Base-by-base conservation (phyloP, 2,113 vertebrate species). In the Odontesthes bonariensis region DNA sequence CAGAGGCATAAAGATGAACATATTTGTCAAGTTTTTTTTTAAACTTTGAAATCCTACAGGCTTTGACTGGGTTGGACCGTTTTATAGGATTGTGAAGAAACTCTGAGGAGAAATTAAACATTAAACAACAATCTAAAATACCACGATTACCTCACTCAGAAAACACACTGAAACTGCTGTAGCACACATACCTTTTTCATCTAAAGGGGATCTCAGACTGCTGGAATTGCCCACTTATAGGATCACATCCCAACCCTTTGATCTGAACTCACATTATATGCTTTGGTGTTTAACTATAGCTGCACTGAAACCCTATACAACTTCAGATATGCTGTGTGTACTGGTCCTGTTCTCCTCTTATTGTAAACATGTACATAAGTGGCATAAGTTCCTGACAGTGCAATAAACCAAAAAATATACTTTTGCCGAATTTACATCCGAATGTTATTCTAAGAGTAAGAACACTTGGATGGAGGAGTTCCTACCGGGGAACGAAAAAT, bases 221-320 rank as follows among this genome's bases (percentile, higher is more conserved):
- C 35, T 3, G 35, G 35, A 3, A 38, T 38, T 38, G 35, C 35
- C 10, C 35, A 38, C 35, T 8, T 38, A 38, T 38, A 8, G 5
- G 35, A 38, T 38, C 35, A 38, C 35, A 38, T 38, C 10, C 35
- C 35, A 38, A 5, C 35, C 35, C 87, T 90, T 87, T 85, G 86
- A 92, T 90, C 89, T 92, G 90, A 90, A 92, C 87, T 91, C 87
- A 89, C 81, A 84, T 86, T 84, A 76, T 77, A 79, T 57, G 77
- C 86, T 80, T 79, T 69, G 84, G 60, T 83, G 83, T 84, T 86
- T 92, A 88, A 88, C 82, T 87, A 88, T 66, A 91, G 92, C 82
- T 86, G 81, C 14, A 68, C 67, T 76, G 85, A 70, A 80, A 73
- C 78, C 77, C 77, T 47, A 82, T 81, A 74, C 71, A 66, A 10